phyloP scores from a whole-genome alignment of 2,888 invertebrate species.

The Epinotia brunnichana region DNA sequence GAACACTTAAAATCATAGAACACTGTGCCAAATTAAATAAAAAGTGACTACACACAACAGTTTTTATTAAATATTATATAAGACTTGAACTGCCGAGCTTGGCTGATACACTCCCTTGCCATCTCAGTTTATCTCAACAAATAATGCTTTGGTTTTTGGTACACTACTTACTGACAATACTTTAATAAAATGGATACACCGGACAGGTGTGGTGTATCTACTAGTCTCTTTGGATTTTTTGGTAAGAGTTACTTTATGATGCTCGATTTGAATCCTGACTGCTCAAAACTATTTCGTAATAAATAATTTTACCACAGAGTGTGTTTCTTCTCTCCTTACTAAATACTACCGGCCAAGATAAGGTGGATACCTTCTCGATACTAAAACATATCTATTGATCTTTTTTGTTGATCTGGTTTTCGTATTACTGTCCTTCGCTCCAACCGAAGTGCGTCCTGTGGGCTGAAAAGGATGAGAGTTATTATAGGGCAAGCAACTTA shows the following conservation, averaged over 20 bases:
- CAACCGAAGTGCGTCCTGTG: background rate
- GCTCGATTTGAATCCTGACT: slow-evolving; percentile 15
- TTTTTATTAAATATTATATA: slow-evolving; percentile 1
- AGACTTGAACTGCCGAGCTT: background rate
- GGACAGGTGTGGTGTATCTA: slow-evolving; percentile 2
- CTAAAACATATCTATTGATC: slow-evolving; percentile 4
- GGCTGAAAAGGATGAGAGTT: background rate
- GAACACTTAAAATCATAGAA: slow-evolving; percentile 23
- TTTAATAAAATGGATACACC: slow-evolving; percentile 6
- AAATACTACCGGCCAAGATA: background rate
- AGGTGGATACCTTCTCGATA: background rate
- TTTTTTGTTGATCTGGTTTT: background rate
- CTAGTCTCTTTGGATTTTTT: slow-evolving; percentile 20
- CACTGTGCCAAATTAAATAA: slow-evolving; percentile 22
- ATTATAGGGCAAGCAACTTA: too few relatives aligned
- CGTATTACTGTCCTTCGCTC: background rate
- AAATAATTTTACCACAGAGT: slow-evolving; percentile 24
- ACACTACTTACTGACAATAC: background rate
- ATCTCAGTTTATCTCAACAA: background rate
- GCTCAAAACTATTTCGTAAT: slow-evolving; percentile 36
- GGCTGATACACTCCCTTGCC: background rate
- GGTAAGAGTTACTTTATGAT: background rate
- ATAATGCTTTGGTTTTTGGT: background rate
- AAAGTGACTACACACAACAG: background rate
- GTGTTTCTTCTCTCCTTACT: background rate